Base-by-base conservation (phyloP, 92 coral and sea anemone genomes). In the Paramuricea clavata region DNA sequence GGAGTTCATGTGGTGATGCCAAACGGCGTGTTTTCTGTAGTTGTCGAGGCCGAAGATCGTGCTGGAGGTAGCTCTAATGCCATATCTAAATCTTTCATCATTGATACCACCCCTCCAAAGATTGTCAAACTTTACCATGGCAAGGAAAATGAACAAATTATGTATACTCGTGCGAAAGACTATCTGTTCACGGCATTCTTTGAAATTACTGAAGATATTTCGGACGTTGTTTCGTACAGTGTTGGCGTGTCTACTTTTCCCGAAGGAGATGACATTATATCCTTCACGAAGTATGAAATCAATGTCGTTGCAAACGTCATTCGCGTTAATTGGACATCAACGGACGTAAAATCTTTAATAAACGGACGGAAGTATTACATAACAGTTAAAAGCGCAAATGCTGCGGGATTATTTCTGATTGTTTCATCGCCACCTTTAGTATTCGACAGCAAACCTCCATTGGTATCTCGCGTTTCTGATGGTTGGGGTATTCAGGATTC, bases 401-500 rank as follows among this genome's bases (percentile, higher is more conserved):
- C 82, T 27, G 99, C 99, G 43, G 98, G 98, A 0, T 89, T 96
- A 33, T 82, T 93, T 36, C 54, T 86, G 17, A 88, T 94, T 47
- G 89, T 78, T 44, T 86, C 95, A 1, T 94, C 98, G 59, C 87
- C 90, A 5, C 93, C 98, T 13, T 73, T 95, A 19, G 34, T 94
- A 12, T 89, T 94, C 49, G 99, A 96, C 84, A 74, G 69, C 5
- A 95, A 96, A 39, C 79, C 95, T 19, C 99, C 99, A 11, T 80
- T 59, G 15, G 81, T 87, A 41, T 93, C 91, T 25, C 85, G 91
- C 60, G 91, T 96, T 12, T 72, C 91, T 21, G 98, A 96, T 76
- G 99, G 99, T 13, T 96, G 99, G 99, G 98, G 91, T 31, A 89
- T 84, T 49, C 89, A 87, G 31, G 98, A 96, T 81, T 89, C 94